phyloP scores from a whole-genome alignment of 1,140 invertebrate genomes.

The Zaprionus camerounensis region DNA sequence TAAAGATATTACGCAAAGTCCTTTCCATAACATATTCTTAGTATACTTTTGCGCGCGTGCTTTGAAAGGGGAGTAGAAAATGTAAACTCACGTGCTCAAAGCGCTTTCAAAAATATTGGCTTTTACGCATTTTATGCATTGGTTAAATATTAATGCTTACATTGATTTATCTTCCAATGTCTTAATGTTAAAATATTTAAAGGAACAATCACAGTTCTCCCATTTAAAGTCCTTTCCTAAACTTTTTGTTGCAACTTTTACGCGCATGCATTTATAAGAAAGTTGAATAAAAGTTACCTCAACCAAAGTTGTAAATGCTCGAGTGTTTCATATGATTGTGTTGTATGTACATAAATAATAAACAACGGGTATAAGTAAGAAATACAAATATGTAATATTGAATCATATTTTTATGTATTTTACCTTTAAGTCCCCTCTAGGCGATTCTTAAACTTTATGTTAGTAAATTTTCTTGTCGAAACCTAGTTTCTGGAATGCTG shows the following conservation, averaged over 20 bases:
- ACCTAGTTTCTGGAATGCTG: slow-evolving; percentile 1
- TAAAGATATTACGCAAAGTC: too few species aligned
- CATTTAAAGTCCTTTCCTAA: not conserved
- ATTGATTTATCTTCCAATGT: too few species aligned
- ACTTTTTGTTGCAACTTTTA: slow-evolving; percentile 3
- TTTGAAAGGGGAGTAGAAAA: not conserved
- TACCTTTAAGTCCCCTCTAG: not conserved
- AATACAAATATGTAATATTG: not conserved
- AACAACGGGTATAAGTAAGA: not conserved
- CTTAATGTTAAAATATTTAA: too few species aligned
- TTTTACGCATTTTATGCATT: too few species aligned
- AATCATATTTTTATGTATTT: too few species aligned
- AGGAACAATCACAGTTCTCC: not conserved
- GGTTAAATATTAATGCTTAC: too few species aligned
- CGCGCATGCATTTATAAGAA: not conserved
- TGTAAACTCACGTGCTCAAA: not conserved
- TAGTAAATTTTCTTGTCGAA: not conserved
- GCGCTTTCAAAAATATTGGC: too few species aligned
- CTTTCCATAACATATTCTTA: not conserved
- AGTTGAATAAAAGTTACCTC: not conserved
- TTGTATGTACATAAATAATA: not conserved
- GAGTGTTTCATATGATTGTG: not conserved
- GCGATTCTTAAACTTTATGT: not conserved
- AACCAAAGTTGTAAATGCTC: not conserved
- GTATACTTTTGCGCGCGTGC: not conserved